phyloP scores from a whole-genome alignment of 1,140 invertebrate species.

The Chironomus striatipennis region DNA sequence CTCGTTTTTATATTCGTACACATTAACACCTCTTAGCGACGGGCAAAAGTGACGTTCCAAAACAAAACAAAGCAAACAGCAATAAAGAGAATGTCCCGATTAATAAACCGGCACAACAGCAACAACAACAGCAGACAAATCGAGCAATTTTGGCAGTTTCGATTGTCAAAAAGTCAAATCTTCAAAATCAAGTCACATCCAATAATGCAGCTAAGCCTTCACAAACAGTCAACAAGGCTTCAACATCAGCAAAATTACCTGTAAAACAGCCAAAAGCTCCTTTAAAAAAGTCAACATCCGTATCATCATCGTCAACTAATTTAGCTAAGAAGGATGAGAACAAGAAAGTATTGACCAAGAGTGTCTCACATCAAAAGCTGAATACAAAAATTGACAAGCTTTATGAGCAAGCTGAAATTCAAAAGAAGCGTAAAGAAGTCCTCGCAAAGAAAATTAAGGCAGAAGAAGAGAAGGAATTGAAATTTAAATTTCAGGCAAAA shows the following conservation, averaged over 20 bases:
- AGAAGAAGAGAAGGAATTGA: background rate
- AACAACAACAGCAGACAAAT: background rate
- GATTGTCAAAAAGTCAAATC: background rate
- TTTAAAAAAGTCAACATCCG: background rate
- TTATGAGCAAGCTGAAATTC: background rate
- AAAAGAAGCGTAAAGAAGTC: background rate
- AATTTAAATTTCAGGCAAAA: constrained; percentile 14
- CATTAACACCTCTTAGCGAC: background rate
- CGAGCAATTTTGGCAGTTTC: background rate
- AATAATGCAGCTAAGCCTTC: background rate
- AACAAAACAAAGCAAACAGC: background rate
- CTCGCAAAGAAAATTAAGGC: background rate
- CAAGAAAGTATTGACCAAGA: background rate
- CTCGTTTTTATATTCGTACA: background rate
- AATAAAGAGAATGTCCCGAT: background rate
- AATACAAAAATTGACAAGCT: background rate
- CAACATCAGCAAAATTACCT: background rate
- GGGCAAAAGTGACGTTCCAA: background rate
- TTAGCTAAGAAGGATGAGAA: background rate
- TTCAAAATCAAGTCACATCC: background rate
- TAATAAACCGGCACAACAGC: background rate
- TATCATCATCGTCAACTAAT: background rate
- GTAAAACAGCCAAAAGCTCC: background rate
- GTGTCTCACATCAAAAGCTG: background rate
- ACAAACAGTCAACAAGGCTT: background rate